Base-by-base conservation (phyloP, 2,113 vertebrate species). In the Corythaeola cristata region DNA sequence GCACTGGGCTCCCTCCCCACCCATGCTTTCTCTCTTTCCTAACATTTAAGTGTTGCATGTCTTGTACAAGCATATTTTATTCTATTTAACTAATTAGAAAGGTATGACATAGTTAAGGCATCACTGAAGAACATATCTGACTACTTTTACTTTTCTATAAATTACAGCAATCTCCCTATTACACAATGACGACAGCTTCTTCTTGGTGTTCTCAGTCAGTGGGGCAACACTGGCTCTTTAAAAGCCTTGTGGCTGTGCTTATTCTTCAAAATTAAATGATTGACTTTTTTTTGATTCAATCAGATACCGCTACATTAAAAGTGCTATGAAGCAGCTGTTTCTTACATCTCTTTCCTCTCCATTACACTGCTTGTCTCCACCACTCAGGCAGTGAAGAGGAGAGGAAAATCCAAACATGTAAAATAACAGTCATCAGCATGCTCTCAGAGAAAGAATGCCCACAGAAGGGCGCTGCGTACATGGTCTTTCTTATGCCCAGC, bases 321-420 rank as follows among this genome's bases (percentile, higher is more conserved):
- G 17, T 4, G 11, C 12, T 23, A 22, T 23, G 41, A 88, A 85
- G 26, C 12, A 64, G 28, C 32, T 63, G 28, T 52, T 72, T 32
- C 44, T 71, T 78, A 41, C 5, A 18, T 62, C 20, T 74, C 6
- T 74, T 91, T 92, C 15, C 45, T 78, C 49, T 75, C 52, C 59
- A 47, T 59, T 50, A 58, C 30, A 80, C 15, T 64, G 32, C 30
- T 72, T 88, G 45, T 80, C 22, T 67, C 67, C 33, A 72, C 37
- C 71, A 45, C 23, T 33, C 45, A 91, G 24, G 14, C 14, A 66
- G 28, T 35, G 30, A 74, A 88, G 55, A 75, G 33, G 24, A 81
- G 35, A 88, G 44, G 55, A 96, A 96, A 96, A 86, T 79, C 47
- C 58, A 89, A 86, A 89, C 72, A 66, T 15, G 32, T n/a, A 75